A percentile compares a stretch with the other conserved stretches of the same genome.
Conservation (phyloP, 2,888 invertebrate species). For the Vandiemenella viatica region DNA sequence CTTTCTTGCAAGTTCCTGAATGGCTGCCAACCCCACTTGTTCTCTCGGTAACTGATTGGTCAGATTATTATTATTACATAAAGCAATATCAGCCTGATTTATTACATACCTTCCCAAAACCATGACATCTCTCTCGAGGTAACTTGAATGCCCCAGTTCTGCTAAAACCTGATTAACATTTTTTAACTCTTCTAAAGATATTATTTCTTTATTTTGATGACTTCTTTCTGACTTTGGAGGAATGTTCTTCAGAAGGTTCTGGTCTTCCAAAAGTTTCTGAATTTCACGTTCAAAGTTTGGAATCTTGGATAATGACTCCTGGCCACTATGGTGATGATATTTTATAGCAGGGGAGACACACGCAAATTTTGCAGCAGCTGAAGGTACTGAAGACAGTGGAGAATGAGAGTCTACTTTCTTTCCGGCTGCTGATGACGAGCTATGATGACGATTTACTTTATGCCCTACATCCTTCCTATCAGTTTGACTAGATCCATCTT, state of each 20-base stretch:
- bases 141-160: slow-evolving; percentile 19
- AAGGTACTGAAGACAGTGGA: slow-evolving; percentile 24
- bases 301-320: slow-evolving; percentile 5
- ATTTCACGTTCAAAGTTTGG: slow-evolving; percentile 63
- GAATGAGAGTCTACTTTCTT: slow-evolving; percentile 16
- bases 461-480: slow-evolving; percentile 39
- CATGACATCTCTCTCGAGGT: slow-evolving; percentile 9
- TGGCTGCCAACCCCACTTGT: slow-evolving; percentile 55
- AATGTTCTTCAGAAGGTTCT: slow-evolving; percentile 44
- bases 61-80: slow-evolving; percentile 12
- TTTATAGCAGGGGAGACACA: not conserved
- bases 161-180: slow-evolving; percentile 22
- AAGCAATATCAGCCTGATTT: slow-evolving; percentile 4
- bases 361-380: slow-evolving; percentile 26
- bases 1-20: slow-evolving; percentile 52
- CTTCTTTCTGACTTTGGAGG: slow-evolving; percentile 44
- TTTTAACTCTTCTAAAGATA: slow-evolving; percentile 32
- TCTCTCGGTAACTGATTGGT: slow-evolving; percentile 5
- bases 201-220: slow-evolving; percentile 43
- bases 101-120: slow-evolving; percentile 17
- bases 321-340: not conserved
- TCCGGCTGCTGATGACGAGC: slow-evolving; percentile 37
- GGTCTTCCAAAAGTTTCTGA: slow-evolving; percentile 60
- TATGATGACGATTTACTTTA: slow-evolving; percentile 26
- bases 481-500: slow-evolving; percentile 49